Conservation (phyloP, 2,113 vertebrate genomes). For the Dicentrarchus labrax region DNA sequence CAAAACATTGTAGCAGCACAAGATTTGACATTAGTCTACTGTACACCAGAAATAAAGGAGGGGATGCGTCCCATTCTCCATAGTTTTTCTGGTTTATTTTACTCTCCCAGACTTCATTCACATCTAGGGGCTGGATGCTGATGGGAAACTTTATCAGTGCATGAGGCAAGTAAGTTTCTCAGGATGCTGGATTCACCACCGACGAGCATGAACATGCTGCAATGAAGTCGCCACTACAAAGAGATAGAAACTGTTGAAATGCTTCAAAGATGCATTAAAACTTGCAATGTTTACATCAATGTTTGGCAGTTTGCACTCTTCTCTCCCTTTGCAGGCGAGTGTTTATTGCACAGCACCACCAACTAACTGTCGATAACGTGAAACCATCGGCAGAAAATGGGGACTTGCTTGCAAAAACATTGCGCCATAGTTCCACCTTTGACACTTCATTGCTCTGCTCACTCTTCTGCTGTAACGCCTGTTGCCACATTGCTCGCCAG, state of each 20-base stretch:
- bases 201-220: not conserved
- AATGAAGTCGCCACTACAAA: not conserved
- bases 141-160: not conserved
- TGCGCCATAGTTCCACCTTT: no score
- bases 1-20: constrained; percentile 2
- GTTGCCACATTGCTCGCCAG: no score
- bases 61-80: not conserved
- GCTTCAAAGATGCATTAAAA: not conserved
- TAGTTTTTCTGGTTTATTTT: not conserved
- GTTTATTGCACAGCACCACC: no score
- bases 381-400: no score
- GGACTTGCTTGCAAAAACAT: no score
- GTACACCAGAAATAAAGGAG: not conserved
- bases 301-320: no score
- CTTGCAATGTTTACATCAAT: no score
- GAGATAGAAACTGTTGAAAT: not conserved
- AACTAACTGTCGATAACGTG: no score
- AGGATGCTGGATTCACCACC: not conserved
- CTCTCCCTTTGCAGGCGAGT: no score
- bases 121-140: not conserved
- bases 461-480: no score
- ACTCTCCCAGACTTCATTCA: not conserved
- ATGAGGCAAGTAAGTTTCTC: not conserved
- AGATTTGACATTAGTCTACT: not conserved
- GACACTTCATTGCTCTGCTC: no score